phyloP scores from a whole-genome alignment of 2,113 vertebrate species.

The Passer domesticus region DNA sequence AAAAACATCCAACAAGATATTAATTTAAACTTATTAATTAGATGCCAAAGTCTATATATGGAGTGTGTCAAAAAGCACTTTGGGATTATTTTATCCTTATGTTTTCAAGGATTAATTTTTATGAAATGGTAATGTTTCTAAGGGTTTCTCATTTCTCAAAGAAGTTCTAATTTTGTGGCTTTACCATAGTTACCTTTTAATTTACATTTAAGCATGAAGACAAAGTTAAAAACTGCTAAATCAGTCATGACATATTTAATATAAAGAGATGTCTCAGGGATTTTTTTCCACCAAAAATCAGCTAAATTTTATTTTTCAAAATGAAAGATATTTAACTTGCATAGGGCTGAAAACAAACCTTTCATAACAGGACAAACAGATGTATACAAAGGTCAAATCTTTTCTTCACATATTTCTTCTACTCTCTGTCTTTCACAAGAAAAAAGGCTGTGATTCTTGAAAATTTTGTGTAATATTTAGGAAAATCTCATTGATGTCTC shows the following conservation, averaged over 20 bases:
- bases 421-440: neutral
- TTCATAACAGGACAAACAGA: neutral
- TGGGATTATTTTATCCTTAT: neutral
- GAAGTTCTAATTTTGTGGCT: neutral
- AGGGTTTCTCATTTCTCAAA: neutral
- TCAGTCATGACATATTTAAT: neutral
- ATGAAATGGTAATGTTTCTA: neutral
- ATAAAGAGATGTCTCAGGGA: rapidly evolving
- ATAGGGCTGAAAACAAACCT: neutral
- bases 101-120: neutral
- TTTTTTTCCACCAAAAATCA: neutral
- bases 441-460: neutral
- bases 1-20: neutral
- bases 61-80: neutral
- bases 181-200: neutral
- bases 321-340: neutral
- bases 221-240: neutral
- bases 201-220: neutral
- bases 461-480: neutral
- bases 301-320: neutral
- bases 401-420: neutral
- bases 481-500: neutral
- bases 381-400: neutral
- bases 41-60: neutral
- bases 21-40: neutral